These are phyloP conservation scores for Gymnothorax reevesii DNA, from an alignment of 2,797 vertebrate species.

Conservation along the genomic window DNA sequence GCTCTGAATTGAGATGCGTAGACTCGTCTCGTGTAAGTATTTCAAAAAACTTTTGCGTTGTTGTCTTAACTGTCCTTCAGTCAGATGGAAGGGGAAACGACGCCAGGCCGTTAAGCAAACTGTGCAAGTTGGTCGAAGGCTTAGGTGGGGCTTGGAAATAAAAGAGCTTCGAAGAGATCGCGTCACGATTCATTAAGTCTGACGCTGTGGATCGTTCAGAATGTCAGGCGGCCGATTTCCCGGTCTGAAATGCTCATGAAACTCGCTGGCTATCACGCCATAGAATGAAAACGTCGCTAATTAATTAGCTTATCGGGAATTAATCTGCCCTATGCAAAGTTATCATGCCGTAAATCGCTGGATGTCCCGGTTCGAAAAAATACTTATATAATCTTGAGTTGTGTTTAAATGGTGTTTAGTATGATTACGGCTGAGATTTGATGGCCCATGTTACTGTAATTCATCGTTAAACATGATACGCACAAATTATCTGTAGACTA, in stretches of 20 bases:
- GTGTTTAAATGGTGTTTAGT: background rate
- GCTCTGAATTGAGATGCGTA: background rate
- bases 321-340: background rate
- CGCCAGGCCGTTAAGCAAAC: background rate
- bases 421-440: background rate
- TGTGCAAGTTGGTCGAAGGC: conserved; percentile 30
- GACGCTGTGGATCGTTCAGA: background rate
- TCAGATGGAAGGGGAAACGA: background rate
- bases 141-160: conserved; percentile 33
- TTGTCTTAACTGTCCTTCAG: background rate
- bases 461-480: background rate
- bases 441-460: background rate
- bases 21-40: conserved; percentile 18
- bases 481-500: background rate
- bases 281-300: background rate
- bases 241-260: background rate
- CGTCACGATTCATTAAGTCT: conserved; percentile 4
- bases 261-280: background rate
- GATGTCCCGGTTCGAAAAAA: background rate
- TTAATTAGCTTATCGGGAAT: background rate
- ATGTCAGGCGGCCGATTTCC: background rate
- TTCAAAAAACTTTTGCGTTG: conserved; percentile 3
- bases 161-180: conserved; percentile 8
- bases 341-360: background rate
- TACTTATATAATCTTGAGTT: background rate